phyloP scores from a whole-genome alignment of 1,140 invertebrate species.

The Arctopsyche grandis region DNA sequence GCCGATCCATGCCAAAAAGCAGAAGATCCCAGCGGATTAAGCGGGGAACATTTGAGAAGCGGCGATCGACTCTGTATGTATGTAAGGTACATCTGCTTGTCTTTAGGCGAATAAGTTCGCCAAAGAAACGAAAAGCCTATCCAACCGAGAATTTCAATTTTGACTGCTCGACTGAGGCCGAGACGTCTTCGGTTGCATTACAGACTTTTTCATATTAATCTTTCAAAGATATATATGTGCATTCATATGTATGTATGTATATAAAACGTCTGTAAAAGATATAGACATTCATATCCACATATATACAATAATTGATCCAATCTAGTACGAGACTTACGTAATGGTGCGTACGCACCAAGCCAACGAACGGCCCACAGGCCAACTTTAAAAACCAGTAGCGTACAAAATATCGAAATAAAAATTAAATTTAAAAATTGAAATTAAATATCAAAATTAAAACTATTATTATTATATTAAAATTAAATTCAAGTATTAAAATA shows the following conservation, averaged over 20 bases:
- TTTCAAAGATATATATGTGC: too few species aligned
- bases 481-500: too few species aligned
- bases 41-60: constrained; percentile 23
- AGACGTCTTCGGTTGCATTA: background rate
- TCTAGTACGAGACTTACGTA: too few species aligned
- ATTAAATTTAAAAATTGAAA: too few species aligned
- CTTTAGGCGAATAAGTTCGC: constrained; percentile 5
- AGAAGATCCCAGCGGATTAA: constrained; percentile 25
- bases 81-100: constrained; percentile 21
- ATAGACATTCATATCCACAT: background rate
- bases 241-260: background rate
- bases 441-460: too few species aligned
- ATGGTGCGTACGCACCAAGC: too few species aligned
- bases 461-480: too few species aligned
- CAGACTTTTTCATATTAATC: background rate
- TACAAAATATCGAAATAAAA: too few species aligned
- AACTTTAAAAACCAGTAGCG: too few species aligned
- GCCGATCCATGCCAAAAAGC: constrained; percentile 30
- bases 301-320: too few species aligned
- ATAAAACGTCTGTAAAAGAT: background rate
- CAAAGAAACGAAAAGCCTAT: constrained; percentile 15
- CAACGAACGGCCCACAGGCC: too few species aligned
- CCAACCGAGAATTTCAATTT: constrained; percentile 25
- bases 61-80: background rate
- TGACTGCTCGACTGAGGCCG: background rate